A percentile compares a stretch with the other conserved stretches of the same genome.
phyloP scores from a whole-genome alignment of 2,888 invertebrate species.

The Drosophila eohydei region DNA sequence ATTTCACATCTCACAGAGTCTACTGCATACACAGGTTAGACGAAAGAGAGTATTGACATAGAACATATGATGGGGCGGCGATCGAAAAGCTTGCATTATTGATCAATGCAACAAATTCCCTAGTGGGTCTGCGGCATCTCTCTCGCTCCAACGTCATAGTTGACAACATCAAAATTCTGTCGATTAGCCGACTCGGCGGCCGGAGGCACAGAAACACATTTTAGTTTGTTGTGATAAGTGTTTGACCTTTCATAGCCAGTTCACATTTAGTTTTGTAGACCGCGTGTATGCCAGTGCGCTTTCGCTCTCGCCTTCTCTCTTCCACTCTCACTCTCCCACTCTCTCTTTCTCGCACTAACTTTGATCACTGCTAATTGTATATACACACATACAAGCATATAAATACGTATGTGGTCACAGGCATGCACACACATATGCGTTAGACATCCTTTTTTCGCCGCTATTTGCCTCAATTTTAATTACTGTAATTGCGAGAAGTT shows the following conservation, averaged over 20 bases:
- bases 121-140: conserved; percentile 3
- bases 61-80: not conserved
- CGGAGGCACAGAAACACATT: conserved; percentile 25
- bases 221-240: conserved; percentile 57
- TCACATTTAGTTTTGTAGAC: conserved; percentile 51
- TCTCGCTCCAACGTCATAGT: conserved; percentile 1
- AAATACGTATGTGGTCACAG: not conserved
- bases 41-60: not conserved
- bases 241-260: conserved; percentile 54
- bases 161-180: conserved; percentile 8
- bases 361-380: conserved; percentile 3
- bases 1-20: conserved; percentile 36
- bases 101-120: conserved; percentile 3
- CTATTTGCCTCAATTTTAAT: not conserved
- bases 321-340: not conserved
- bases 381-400: not conserved
- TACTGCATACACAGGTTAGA: not conserved
- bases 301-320: not conserved
- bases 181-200: conserved; percentile 10
- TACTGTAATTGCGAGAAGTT: not conserved
- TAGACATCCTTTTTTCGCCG: conserved; percentile 16
- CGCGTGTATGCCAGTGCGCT: not conserved
- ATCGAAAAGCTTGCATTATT: not conserved
- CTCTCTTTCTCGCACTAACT: not conserved
- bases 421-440: no score